Base-by-base conservation (phyloP, 2,888 invertebrate genomes). In the Lordiphosa fenestrarum region DNA sequence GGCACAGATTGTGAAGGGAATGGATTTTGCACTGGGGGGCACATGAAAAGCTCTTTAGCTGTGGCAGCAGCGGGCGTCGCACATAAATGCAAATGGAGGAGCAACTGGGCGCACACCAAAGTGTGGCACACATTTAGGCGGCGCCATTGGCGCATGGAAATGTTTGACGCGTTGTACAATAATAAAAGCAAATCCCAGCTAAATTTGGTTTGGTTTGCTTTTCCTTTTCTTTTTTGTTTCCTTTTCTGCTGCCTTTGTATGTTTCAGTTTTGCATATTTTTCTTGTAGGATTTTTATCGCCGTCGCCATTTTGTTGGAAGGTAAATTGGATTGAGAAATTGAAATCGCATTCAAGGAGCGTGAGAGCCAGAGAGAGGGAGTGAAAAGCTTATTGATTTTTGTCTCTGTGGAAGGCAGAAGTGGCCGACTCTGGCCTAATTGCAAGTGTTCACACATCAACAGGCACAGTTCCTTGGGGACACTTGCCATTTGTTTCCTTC, bases 251-350 rank as follows among this genome's bases (percentile, higher is more conserved):
- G 42, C 40, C 47, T 62, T 53, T 46, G 30, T 55, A 33, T 46
- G 54, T 56, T 62, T 66, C 71, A 70, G 37, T 73, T 82, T 77
- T 82, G 80, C 83, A 82, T 84, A 81, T 77, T 77, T 67, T 84
- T 65, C 72, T 53, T 78, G 66, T 78, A 84, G 73, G 80, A 82
- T 78, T 84, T 82, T 78, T 78, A 82, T 82, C 75, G 66, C 64
- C 76, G 73, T 58, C 48, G 65, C 60, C 71, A 75, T 81, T 84
- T 73, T 67, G 65, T 66, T 77, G 58, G 33, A 74, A 84, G 82
- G 77, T 77, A 84, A 84, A 77, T 77, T 77, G 77, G 77, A 77
- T 77, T 77, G 77, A 77, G 78, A 74, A 77, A 77, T 84, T 84
- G 77, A 78, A 77, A 84, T 77, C 77, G 84, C 77, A 77, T 82